Percentiles rank a stretch among this genome's conserved stretches.
These are phyloP conservation scores for Pararge aegeria DNA, from an alignment of 1,140 invertebrate genomes.

Conservation along the genomic window DNA sequence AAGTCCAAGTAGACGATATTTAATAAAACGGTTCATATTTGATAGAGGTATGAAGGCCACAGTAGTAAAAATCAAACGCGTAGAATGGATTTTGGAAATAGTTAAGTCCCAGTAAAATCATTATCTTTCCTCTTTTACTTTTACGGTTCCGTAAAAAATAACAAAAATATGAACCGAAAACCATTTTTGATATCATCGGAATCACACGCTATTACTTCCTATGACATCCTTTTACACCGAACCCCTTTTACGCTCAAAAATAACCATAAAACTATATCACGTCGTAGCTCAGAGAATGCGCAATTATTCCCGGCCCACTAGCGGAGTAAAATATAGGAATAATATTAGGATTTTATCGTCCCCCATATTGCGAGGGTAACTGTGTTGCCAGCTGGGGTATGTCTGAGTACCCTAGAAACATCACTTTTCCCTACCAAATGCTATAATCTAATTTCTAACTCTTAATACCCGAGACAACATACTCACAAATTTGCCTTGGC, in stretches of 20 bases:
- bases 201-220: constrained; percentile 6
- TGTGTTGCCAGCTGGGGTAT: not conserved
- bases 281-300: constrained; percentile 11
- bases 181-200: constrained; percentile 1
- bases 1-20: too few species aligned
- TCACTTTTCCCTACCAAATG: too few species aligned
- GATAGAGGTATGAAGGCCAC: too few species aligned
- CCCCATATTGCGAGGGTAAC: constrained; percentile 27
- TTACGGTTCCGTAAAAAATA: too few species aligned
- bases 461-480: too few species aligned
- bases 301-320: constrained; percentile 35
- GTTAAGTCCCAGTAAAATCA: too few species aligned
- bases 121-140: too few species aligned
- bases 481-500: too few species aligned
- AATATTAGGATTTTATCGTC: constrained; percentile 35
- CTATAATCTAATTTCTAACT: too few species aligned
- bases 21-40: too few species aligned
- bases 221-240: constrained; percentile 3
- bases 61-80: too few species aligned
- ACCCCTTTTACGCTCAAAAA: constrained; percentile 17
- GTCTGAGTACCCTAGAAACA: not conserved
- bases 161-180: not conserved
- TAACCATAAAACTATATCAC: constrained; percentile 21
- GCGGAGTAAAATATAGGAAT: constrained; percentile 33
- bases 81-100: too few species aligned